Percentiles rank a stretch among this genome's conserved stretches.
Evolutionary conservation across 2,888 invertebrate species (phyloP).

Genomic region (Pyrrhosoma nymphula): DNA sequence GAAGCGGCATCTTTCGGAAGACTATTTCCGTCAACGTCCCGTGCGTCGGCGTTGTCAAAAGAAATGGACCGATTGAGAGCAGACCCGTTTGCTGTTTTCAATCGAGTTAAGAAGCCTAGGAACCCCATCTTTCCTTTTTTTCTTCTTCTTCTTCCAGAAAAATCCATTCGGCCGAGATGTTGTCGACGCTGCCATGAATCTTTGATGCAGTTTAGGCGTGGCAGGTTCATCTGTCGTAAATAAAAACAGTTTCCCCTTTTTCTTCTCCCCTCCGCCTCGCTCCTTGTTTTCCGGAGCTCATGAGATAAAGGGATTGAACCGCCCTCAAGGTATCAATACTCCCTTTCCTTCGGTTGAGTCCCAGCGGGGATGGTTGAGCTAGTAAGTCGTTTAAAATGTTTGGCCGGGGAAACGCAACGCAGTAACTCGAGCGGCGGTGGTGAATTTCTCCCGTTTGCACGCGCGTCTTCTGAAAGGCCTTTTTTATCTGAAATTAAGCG

Average conservation of each 20-base stretch:
- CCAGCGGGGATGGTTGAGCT: background rate
- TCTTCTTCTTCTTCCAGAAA: background rate
- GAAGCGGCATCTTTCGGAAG: no score
- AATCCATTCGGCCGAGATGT: conserved; percentile 7
- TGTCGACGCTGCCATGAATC: conserved; percentile 38
- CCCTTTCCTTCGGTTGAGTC: background rate
- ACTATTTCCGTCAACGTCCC: background rate
- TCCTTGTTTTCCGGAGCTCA: background rate
- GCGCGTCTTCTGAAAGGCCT: background rate
- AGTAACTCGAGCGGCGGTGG: background rate
- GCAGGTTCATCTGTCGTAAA: conserved; percentile 1
- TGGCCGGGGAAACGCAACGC: background rate
- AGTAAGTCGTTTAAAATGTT: background rate
- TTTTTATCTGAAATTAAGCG: background rate
- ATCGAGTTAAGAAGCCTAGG: background rate
- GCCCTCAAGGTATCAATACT: background rate
- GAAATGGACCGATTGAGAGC: background rate
- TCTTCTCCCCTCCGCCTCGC: background rate
- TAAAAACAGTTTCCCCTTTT: background rate
- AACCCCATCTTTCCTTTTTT: background rate
- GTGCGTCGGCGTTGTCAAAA: background rate
- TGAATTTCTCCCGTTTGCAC: background rate
- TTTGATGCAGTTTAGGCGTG: conserved; percentile 33
- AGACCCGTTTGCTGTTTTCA: background rate
- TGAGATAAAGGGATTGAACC: background rate